A percentile compares a stretch with the other conserved stretches of the same genome.
These are phyloP conservation scores for Pristionchus pacificus DNA, from an alignment of 1,140 invertebrate genomes.

Conservation along the genomic window DNA sequence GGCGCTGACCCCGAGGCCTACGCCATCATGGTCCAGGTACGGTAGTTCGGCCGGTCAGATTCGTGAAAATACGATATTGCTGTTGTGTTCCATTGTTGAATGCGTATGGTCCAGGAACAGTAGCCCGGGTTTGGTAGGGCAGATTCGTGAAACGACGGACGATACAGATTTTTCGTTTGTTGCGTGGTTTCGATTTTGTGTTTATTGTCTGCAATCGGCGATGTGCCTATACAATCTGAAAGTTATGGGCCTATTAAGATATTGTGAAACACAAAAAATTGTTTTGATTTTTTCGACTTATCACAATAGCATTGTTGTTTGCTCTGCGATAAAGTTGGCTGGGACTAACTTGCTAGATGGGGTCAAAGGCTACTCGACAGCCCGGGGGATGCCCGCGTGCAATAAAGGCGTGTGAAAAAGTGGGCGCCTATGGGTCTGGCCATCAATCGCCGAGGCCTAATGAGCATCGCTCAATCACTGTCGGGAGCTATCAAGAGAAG, in stretches of 20 bases:
- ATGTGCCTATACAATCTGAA: no score
- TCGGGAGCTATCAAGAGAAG: background rate
- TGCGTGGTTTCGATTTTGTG: background rate
- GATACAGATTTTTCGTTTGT: background rate
- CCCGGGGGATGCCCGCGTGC: no score
- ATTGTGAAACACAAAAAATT: no score
- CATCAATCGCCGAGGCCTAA: background rate
- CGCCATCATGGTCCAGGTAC: constrained; percentile 37
- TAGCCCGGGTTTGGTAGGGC: background rate
- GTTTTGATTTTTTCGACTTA: background rate
- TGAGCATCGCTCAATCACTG: background rate
- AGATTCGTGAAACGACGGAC: background rate
- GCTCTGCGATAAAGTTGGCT: constrained; percentile 7
- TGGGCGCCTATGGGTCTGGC: background rate
- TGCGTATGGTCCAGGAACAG: no score
- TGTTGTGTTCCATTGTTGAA: no score
- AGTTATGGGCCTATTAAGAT: no score
- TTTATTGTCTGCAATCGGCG: no score
- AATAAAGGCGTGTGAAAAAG: no score
- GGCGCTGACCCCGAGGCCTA: constrained; percentile 35
- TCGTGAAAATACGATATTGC: background rate
- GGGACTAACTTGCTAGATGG: no score
- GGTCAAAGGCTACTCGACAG: no score
- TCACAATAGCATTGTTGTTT: background rate
- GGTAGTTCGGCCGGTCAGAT: background rate